Evolutionary conservation across 2,888 invertebrate genomes (phyloP), one percentile per base, ranked within the genome.

Genomic region (Tenthredo distinguenda): DNA sequence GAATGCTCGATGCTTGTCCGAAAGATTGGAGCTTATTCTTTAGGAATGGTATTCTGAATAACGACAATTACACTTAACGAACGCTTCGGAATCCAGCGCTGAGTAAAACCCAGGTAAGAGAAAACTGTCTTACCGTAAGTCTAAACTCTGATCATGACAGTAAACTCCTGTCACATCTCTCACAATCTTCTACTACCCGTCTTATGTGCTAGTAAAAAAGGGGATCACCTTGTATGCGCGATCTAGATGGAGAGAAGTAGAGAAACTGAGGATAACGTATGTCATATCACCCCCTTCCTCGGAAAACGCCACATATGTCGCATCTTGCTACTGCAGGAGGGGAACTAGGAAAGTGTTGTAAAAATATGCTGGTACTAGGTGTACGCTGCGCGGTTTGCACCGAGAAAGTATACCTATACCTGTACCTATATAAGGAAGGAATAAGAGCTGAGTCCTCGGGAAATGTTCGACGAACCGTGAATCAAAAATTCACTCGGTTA

Each of bases 231-330:
- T 37, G 40, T 40, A 72, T 40, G 37, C 34, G 37, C 71, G 71
- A 72, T 34, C n/a, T 34, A 72, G 71, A 72, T 34, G 40, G 40
- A 72, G 37, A 72, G 37, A 72, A 72, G 40, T 37, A 40, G 71
- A 37, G 71, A 26, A 40, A n/a, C 71, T 37, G 40, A 76, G 76
- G 76, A 40, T 76, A 76, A 76, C 76, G 76, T 76, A 37, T 76
- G 76, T 47, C 47, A 43, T 76, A 76, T 76, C 47, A 40, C 31
- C 50, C 76, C 50, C 31, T 76, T 2, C 76, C 68, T 15, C n/a
- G 71, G 15, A 37, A 72, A 21, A 72, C 6, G 34, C n/a, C 71
- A 72, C 71, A 40, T 72, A 72, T 72, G 40, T 72, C 62, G 62
- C 62, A 62, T 62, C 62, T 26, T 62, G 55, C 55, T 55, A n/a